Evolutionary conservation across 2,888 invertebrate genomes (phyloP).

Genomic region (Epinotia bilunana): DNA sequence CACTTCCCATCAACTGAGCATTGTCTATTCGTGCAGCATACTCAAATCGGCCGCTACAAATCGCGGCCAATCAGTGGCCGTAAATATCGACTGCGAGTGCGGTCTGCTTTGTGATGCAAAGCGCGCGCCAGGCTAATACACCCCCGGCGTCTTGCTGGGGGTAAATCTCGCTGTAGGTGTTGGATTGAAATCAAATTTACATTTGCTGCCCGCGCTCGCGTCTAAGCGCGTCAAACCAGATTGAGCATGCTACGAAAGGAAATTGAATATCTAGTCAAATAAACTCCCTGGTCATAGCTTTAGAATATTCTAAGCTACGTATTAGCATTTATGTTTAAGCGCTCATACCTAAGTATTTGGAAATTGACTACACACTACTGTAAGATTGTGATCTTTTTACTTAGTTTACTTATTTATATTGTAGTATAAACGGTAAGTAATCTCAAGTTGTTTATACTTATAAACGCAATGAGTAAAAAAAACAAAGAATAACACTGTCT

Average conservation of each 20-base stretch:
- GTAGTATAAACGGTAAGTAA: too few species aligned
- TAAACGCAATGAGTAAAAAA: too few species aligned
- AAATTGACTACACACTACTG: too few species aligned
- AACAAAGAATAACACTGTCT: too few species aligned
- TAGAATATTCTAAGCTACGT: not conserved
- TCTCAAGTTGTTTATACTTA: too few species aligned
- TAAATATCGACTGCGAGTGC: conserved; percentile 65
- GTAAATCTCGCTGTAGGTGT: not conserved
- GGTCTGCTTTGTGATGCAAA: conserved; percentile 70
- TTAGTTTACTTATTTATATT: too few species aligned
- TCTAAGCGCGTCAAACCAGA: not conserved
- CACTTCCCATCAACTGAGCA: conserved; percentile 9
- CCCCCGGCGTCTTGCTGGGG: conserved; percentile 60
- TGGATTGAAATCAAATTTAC: conserved; percentile 1
- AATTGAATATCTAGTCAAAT: not conserved
- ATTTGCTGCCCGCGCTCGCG: not conserved
- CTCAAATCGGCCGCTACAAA: conserved; percentile 46
- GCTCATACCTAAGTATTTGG: not conserved
- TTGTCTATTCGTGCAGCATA: conserved; percentile 43
- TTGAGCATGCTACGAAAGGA: not conserved
- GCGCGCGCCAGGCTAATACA: conserved; percentile 70
- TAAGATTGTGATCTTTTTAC: too few species aligned
- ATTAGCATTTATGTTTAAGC: not conserved
- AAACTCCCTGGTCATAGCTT: not conserved
- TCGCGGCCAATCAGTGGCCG: conserved; percentile 58